Evolutionary conservation across 1,140 invertebrate species (phyloP).

Genomic region (Zaprionus camerounensis): DNA sequence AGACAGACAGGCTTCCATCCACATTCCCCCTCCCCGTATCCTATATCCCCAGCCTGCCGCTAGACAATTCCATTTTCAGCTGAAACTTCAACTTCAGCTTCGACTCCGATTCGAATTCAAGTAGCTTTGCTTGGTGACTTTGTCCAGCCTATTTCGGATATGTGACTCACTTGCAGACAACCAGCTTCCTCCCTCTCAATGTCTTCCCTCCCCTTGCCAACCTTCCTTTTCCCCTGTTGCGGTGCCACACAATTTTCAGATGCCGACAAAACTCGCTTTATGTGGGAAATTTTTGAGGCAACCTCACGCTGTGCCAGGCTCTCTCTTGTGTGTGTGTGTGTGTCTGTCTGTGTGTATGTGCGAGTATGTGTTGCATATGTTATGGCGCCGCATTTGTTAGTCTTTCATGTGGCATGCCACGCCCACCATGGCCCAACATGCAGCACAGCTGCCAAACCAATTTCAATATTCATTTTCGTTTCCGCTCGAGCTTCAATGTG

Average conservation of each 20-base stretch:
- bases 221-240: not conserved
- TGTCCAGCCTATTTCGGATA: conserved; percentile 42
- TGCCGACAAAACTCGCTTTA: conserved; percentile 16
- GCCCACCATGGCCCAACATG: conserved; percentile 7
- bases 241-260: not conserved
- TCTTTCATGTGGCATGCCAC: conserved; percentile 49
- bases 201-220: too few species aligned
- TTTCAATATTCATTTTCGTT: conserved; percentile 69
- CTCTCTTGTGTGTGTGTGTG: conserved; percentile 8
- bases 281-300: not conserved
- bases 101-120: not conserved
- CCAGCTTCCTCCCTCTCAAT: not conserved
- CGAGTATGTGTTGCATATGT: conserved; percentile 47
- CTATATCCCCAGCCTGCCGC: too few species aligned
- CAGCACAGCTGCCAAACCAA: conserved; percentile 58
- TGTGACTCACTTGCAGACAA: conserved; percentile 8
- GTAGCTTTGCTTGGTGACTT: conserved; percentile 21
- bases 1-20: not conserved
- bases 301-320: conserved; percentile 17
- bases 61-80: not conserved
- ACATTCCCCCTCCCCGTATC: too few species aligned
- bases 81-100: not conserved
- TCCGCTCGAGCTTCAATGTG: conserved; percentile 56
- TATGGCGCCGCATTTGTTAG: conserved; percentile 54
- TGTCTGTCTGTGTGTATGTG: conserved; percentile 3